Percentiles rank a stretch among this genome's conserved stretches.
phyloP scores from a whole-genome alignment of 2,113 vertebrate species.

The Acrocephalus arundinaceus region DNA sequence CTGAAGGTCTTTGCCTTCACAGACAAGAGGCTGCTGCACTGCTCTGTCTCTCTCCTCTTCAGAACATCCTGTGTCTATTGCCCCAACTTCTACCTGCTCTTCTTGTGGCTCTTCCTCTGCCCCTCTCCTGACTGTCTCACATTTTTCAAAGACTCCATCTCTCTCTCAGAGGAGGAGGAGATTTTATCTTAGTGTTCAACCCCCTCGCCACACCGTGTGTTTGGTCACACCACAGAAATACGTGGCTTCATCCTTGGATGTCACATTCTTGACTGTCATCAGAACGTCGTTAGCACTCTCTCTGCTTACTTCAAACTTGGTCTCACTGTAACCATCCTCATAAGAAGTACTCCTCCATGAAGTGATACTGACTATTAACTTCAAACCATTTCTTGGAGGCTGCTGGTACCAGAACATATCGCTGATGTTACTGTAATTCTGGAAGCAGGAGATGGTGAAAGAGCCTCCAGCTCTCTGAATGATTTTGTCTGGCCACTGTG shows the following conservation, averaged over 20 bases:
- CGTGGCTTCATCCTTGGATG: background rate
- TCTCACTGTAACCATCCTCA: background rate
- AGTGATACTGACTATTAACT: background rate
- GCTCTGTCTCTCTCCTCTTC: background rate
- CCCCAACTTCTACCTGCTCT: background rate
- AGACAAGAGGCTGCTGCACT: background rate
- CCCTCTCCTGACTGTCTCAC: background rate
- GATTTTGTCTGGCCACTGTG: background rate
- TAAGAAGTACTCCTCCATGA: background rate
- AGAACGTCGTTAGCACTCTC: rapidly evolving
- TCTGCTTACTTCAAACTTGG: background rate
- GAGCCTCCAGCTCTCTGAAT: background rate
- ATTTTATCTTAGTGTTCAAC: background rate
- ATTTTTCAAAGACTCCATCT: background rate
- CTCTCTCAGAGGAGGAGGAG: background rate
- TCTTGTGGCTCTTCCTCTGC: background rate
- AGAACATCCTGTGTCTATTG: background rate
- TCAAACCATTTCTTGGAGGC: background rate
- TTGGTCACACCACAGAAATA: background rate
- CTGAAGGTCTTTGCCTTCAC: background rate
- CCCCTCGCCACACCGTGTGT: background rate
- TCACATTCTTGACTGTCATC: constrained; percentile 9
- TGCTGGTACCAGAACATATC: background rate
- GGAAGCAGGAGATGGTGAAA: background rate
- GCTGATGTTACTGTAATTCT: background rate